Evolutionary conservation across 2,888 invertebrate species (phyloP).

Genomic region (Eristalinus aeneus): DNA sequence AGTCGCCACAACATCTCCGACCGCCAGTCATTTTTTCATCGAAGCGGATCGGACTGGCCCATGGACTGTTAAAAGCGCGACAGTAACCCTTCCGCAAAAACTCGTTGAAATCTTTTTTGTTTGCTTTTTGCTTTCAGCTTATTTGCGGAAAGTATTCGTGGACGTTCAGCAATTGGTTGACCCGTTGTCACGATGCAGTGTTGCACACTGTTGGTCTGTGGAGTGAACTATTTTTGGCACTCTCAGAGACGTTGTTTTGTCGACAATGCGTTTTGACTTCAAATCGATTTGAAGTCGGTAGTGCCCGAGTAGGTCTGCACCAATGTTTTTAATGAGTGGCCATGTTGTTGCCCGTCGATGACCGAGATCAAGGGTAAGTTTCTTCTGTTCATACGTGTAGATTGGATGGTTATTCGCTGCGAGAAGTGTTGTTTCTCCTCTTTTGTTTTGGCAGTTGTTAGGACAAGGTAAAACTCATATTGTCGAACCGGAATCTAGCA

Average conservation of each 20-base stretch:
- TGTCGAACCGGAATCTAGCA: too few species aligned
- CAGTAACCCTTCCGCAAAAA: too few species aligned
- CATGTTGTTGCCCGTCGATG: constrained; percentile 3
- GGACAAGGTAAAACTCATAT: constrained; percentile 9
- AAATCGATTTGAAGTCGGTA: too few species aligned
- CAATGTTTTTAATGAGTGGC: constrained; percentile 11
- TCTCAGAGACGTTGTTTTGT: background rate
- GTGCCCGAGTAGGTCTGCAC: too few species aligned
- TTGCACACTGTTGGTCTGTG: background rate
- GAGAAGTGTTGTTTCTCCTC: background rate
- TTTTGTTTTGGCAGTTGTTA: background rate
- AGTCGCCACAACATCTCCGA: constrained; percentile 5
- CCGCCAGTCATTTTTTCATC: background rate
- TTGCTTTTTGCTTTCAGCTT: background rate
- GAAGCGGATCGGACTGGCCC: too few species aligned
- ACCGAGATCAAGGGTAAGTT: background rate
- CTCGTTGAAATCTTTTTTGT: too few species aligned
- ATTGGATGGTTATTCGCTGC: constrained; percentile 7
- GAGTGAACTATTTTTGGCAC: background rate
- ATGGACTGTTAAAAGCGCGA: background rate
- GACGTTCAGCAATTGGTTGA: too few species aligned
- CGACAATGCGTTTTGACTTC: background rate
- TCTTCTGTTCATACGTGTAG: background rate
- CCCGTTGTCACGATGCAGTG: constrained; percentile 22
- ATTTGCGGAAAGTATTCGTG: background rate